phyloP scores from a whole-genome alignment of 1,140 invertebrate genomes.

The Vollenhovia emeryi region DNA sequence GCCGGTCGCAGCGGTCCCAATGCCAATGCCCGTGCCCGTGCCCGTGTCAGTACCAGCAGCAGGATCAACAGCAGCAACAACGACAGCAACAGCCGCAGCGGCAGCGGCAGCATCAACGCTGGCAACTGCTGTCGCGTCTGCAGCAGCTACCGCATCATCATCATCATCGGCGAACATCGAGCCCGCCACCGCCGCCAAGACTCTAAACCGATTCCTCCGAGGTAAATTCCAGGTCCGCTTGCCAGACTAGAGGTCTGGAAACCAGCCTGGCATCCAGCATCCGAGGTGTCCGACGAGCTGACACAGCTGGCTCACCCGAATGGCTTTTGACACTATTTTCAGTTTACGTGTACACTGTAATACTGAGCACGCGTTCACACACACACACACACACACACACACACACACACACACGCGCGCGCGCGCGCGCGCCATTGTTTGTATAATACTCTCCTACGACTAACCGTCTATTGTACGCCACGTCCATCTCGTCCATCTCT shows the following conservation, averaged over 20 bases:
- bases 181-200: constrained; percentile 81
- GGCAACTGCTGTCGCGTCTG: constrained; percentile 57
- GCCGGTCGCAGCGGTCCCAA: constrained; percentile 71
- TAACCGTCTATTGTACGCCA: constrained; percentile 53
- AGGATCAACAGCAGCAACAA: constrained; percentile 67
- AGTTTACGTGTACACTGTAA: constrained; percentile 56
- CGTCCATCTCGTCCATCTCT: not conserved
- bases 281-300: constrained; percentile 73
- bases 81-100: constrained; percentile 65
- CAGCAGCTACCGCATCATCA: constrained; percentile 49
- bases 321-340: constrained; percentile 78
- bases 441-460: constrained; percentile 23
- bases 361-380: constrained; percentile 47
- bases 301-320: constrained; percentile 78
- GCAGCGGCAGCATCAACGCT: constrained; percentile 27
- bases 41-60: constrained; percentile 67
- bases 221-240: constrained; percentile 77
- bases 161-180: constrained; percentile 66
- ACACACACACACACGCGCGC: constrained; percentile 21
- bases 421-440: constrained; percentile 18
- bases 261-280: constrained; percentile 47
- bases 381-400: not conserved
- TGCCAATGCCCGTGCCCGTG: constrained; percentile 66
- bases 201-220: constrained; percentile 83
- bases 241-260: constrained; percentile 46